A percentile compares a stretch with the other conserved stretches of the same genome.
These are phyloP conservation scores for Drosophila ustulata DNA, from an alignment of 2,888 invertebrate species.

Conservation along the genomic window DNA sequence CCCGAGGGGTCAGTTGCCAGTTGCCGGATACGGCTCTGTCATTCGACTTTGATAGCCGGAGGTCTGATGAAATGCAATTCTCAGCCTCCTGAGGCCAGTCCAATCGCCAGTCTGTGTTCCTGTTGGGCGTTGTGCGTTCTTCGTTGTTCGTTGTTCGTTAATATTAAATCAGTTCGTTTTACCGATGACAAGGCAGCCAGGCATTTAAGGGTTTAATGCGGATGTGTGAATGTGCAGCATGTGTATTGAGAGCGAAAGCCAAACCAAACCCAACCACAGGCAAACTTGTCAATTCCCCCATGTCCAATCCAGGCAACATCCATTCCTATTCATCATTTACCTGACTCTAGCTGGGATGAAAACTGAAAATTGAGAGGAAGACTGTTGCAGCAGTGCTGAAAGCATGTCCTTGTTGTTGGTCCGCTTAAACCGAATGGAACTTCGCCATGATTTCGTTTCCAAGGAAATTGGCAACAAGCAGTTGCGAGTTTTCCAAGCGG, in stretches of 20 bases:
- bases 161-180: constrained; percentile 62
- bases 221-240: background rate
- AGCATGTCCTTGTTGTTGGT: background rate
- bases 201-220: constrained; percentile 34
- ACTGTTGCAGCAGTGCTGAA: background rate
- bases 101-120: background rate
- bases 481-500: constrained; percentile 27
- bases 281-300: constrained; percentile 32
- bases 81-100: constrained; percentile 6
- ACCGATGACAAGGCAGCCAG: constrained; percentile 38
- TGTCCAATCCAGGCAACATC: constrained; percentile 13
- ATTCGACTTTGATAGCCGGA: constrained; percentile 35
- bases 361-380: background rate
- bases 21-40: constrained; percentile 32
- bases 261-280: constrained; percentile 2
- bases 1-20: constrained; percentile 21
- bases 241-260: background rate
- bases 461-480: constrained; percentile 11
- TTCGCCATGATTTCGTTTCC: background rate
- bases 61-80: constrained; percentile 44
- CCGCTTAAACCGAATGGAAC: background rate
- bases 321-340: constrained; percentile 18
- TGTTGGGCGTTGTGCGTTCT: background rate
- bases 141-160: constrained; percentile 29
- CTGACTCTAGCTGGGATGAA: background rate